A percentile compares a stretch with the other conserved stretches of the same genome.
These are phyloP conservation scores for Lasioglossum pauxillum DNA, from an alignment of 2,888 invertebrate genomes.

Conservation along the genomic window DNA sequence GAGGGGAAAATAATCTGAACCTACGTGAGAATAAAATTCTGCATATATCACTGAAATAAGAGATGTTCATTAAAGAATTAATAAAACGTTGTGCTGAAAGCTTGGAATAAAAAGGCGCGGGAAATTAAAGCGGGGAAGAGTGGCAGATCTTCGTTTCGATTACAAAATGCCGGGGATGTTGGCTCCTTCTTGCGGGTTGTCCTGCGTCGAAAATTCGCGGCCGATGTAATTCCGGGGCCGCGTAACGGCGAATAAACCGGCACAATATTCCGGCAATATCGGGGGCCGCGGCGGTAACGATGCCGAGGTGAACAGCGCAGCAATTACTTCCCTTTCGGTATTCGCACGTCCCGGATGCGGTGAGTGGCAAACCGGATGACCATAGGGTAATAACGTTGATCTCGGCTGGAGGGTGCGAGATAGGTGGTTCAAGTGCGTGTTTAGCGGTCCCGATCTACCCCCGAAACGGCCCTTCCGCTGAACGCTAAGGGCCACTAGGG, in stretches of 20 bases:
- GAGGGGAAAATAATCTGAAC: neutral
- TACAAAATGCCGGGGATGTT: neutral
- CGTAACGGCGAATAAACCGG: conserved; percentile 37
- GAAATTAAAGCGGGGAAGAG: neutral
- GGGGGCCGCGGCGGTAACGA: conserved; percentile 22
- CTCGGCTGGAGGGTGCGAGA: conserved; percentile 62
- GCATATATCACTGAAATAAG: too few species aligned
- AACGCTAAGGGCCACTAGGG: conserved; percentile 70
- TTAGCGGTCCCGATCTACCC: conserved; percentile 76
- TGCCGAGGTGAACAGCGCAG: conserved; percentile 31
- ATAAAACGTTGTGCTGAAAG: neutral
- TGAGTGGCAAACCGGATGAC: conserved; percentile 66
- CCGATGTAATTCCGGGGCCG: conserved; percentile 1
- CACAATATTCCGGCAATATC: conserved; percentile 35
- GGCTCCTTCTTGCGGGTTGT: neutral
- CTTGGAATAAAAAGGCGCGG: neutral
- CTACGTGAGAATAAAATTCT: neutral
- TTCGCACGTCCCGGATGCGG: conserved; percentile 54
- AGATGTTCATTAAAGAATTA: conserved; percentile 10
- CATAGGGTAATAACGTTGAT: conserved; percentile 73
- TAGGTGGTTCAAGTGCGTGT: conserved; percentile 75
- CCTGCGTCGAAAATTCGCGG: conserved; percentile 14
- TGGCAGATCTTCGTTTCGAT: neutral
- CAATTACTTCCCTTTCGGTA: conserved; percentile 59
- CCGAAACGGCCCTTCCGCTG: conserved; percentile 68